A percentile compares a stretch with the other conserved stretches of the same genome.
Conservation (phyloP, 2,113 vertebrate species). For the Prolemur simus region DNA sequence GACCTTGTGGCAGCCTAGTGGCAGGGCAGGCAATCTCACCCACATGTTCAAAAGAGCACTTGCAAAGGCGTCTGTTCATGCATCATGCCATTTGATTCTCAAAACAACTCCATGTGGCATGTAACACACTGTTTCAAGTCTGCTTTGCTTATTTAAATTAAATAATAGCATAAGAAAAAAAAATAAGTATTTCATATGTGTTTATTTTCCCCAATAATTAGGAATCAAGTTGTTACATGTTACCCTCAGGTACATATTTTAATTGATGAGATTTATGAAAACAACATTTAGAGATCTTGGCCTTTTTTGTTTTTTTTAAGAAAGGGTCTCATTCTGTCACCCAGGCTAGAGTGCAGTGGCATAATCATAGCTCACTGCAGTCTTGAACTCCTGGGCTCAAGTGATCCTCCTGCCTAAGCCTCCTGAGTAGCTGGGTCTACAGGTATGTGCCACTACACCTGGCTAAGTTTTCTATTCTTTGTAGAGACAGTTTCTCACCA, state of each 20-base stretch:
- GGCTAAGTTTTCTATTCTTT: background rate
- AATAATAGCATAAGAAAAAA: background rate
- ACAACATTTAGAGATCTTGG: background rate
- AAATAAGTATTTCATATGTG: background rate
- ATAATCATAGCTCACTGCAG: background rate
- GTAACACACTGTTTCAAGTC: background rate
- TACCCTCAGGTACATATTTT: background rate
- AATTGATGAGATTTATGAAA: background rate
- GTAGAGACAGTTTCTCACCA: background rate
- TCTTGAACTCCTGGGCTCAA: background rate
- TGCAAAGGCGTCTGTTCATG: background rate
- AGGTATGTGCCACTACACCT: background rate
- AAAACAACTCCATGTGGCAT: background rate
- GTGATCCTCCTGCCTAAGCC: background rate
- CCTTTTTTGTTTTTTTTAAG: background rate
- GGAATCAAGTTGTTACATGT: background rate
- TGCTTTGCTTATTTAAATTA: conserved; percentile 33
- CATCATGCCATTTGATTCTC: background rate
- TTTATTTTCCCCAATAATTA: background rate
- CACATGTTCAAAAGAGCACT: background rate
- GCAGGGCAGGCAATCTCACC: background rate
- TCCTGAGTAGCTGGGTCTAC: background rate
- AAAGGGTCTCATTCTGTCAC: too few relatives aligned
- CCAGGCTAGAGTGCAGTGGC: background rate
- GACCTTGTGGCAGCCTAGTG: background rate